Evolutionary conservation across 2,797 vertebrate species (phyloP).

Genomic region (Eospalax fontanierii): DNA sequence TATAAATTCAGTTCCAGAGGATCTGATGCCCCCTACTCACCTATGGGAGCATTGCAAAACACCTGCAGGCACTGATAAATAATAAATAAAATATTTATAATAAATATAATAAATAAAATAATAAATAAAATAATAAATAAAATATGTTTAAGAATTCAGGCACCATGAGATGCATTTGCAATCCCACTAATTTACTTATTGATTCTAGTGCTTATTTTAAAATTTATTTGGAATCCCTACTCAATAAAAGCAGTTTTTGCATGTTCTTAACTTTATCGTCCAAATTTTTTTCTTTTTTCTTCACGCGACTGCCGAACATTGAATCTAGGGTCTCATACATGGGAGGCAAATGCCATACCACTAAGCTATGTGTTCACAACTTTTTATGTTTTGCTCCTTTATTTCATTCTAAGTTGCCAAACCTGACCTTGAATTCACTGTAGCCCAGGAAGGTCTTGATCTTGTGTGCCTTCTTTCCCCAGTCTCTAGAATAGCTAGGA

Average conservation of each 20-base stretch:
- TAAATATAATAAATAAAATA: too few relatives aligned
- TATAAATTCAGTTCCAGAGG: too few relatives aligned
- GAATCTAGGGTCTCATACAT: not conserved
- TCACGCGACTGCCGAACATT: not conserved
- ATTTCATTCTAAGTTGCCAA: not conserved
- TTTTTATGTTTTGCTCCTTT: not conserved
- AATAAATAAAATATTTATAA: too few relatives aligned
- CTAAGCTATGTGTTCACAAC: not conserved
- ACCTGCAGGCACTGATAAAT: too few relatives aligned
- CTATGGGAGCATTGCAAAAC: too few relatives aligned
- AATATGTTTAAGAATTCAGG: too few relatives aligned
- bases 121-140: too few relatives aligned
- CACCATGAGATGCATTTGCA: not conserved
- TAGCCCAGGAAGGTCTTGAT: not conserved
- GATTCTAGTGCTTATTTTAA: not conserved
- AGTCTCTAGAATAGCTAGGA: not conserved
- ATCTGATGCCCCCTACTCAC: too few relatives aligned
- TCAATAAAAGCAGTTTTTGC: not conserved
- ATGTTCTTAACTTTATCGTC: not conserved
- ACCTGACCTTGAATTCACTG: not conserved
- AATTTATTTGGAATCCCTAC: not conserved
- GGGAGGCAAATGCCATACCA: too few relatives aligned
- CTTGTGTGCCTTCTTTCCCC: not conserved
- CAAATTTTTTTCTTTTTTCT: not conserved
- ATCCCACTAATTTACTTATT: not conserved